Percentiles rank a stretch among this genome's conserved stretches.
These are phyloP conservation scores for Andrena trimmerana DNA, from an alignment of 2,888 invertebrate genomes.

Conservation along the genomic window DNA sequence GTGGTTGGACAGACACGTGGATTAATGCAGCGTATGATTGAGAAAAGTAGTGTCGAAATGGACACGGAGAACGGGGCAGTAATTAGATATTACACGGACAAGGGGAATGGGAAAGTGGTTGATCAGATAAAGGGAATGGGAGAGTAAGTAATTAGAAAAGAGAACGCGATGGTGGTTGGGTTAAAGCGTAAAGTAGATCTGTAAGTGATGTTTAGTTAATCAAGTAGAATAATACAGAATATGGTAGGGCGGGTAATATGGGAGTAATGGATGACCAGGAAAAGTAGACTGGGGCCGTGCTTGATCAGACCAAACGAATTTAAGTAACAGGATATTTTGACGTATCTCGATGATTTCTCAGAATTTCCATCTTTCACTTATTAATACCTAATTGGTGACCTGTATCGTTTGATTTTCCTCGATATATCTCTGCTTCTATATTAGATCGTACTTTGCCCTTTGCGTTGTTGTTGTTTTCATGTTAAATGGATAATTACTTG, in stretches of 20 bases:
- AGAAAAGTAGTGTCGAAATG: not conserved
- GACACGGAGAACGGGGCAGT: not conserved
- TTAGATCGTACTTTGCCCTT: not conserved
- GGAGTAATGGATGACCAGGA: not conserved
- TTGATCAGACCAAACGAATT: not conserved
- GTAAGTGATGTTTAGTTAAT: not conserved
- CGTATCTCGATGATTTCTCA: too few relatives aligned
- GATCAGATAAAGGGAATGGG: not conserved
- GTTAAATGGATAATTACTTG: constrained; percentile 11
- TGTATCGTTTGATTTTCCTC: not conserved
- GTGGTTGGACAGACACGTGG: not conserved
- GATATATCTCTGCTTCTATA: constrained; percentile 9
- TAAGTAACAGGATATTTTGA: not conserved
- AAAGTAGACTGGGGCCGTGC: not conserved
- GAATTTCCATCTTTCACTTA: too few relatives aligned
- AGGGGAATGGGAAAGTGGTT: not conserved
- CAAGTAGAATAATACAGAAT: constrained; percentile 12
- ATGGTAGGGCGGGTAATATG: not conserved
- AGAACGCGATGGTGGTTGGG: too few relatives aligned
- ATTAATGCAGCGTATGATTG: not conserved
- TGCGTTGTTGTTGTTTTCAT: not conserved
- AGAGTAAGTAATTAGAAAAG: not conserved
- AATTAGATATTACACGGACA: not conserved
- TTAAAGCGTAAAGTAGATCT: too few relatives aligned
- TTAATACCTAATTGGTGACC: too few relatives aligned